Evolutionary conservation across 2,888 invertebrate genomes (phyloP).

Genomic region (Drosophila putrida): DNA sequence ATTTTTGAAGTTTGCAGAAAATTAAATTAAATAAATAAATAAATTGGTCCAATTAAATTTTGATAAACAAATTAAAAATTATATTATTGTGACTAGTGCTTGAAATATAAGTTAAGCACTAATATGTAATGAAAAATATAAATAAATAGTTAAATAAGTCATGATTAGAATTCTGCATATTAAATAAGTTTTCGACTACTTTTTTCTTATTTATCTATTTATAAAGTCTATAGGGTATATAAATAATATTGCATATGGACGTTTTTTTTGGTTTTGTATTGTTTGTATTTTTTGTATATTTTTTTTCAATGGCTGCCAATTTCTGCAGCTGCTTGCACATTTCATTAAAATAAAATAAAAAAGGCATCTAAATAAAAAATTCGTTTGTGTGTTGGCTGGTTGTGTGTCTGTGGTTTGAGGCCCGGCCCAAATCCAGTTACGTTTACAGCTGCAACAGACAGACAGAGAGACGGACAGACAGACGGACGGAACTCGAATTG

Average conservation of each 20-base stretch:
- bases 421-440: conserved; percentile 54
- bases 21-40: no score
- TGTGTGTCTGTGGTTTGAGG: not conserved
- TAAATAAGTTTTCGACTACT: not conserved
- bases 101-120: no score
- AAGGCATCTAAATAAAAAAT: conserved; percentile 35
- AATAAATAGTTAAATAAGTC: no score
- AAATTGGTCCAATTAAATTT: no score
- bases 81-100: no score
- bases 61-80: no score
- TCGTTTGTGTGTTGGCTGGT: no score
- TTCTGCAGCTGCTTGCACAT: conserved; percentile 76
- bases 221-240: conserved; percentile 10
- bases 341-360: conserved; percentile 62
- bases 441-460: conserved; percentile 50
- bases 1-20: no score
- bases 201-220: not conserved
- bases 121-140: no score
- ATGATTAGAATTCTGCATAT: not conserved
- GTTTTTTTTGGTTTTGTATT: conserved; percentile 21
- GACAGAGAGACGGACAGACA: conserved; percentile 19
- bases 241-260: conserved; percentile 57
- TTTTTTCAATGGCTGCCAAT: conserved; percentile 54
- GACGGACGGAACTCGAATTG: conserved; percentile 19
- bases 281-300: not conserved